Evolutionary conservation across 2,888 invertebrate genomes (phyloP), one percentile per base, ranked within the genome.

Genomic region (Athalia rosae): DNA sequence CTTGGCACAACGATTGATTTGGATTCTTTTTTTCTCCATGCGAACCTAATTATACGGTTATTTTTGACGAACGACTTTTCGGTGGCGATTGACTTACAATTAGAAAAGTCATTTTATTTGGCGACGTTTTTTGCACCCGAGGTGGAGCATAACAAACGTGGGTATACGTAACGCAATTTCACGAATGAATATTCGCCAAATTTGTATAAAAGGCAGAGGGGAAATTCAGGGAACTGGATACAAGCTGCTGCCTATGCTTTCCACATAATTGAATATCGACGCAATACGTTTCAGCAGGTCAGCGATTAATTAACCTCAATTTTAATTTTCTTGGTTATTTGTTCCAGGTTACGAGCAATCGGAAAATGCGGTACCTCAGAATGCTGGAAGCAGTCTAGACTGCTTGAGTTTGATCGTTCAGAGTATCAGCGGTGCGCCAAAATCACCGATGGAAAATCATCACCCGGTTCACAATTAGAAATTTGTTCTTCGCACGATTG

Each of bases 391-490:
- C 86, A 94, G 94, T 82, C 88, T 95, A 61, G 94, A 95, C 78
- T 91, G 94, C 53, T 90, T 95, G 13, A 92, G 93, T 62, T 92
- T 94, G 84, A 95, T 95, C 80, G 95, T 95, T 0, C 94, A 95
- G 88, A 94, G 94, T 77, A 92, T 95, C 79, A 91, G 92, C 8
- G 90, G 90, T 9, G 90, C 91, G 89, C 90, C 80, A 81, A 79
- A 11, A 85, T 87, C 56, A 7, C 79, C 81, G 71, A 83, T 79
- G 64, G 87, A 87, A 66, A 84, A 80, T 79, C 85, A 84, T 79
- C 87, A 84, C 80, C 81, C 84, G 76, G 80, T 84, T 67, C 85
- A 83, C 74, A 84, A 85, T 81, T 87, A 82, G 48, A 74, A 85
- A 15, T 43, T 71, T 13, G 6, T 45, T 58, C 9, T 53, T 53